These are phyloP conservation scores for Limanda limanda DNA, from an alignment of 2,113 vertebrate species.

Conservation along the genomic window DNA sequence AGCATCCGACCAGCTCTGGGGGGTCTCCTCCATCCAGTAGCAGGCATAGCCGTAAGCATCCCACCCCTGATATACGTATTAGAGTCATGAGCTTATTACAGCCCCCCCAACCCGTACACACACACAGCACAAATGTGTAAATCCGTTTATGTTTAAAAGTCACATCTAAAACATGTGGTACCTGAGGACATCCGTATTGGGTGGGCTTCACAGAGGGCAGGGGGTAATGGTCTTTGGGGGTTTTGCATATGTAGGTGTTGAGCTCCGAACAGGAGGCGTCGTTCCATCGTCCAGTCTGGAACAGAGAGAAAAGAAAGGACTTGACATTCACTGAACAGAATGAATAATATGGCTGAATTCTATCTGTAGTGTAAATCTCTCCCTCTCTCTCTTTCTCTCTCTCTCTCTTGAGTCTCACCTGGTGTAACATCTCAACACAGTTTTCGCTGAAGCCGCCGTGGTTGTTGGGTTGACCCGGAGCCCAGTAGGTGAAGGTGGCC, in stretches of 20 bases:
- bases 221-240: slow-evolving; percentile 81
- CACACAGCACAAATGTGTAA: background rate
- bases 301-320: background rate
- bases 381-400: no score
- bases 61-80: slow-evolving; percentile 77
- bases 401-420: slow-evolving; percentile 69
- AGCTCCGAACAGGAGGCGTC: slow-evolving; percentile 80
- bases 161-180: slow-evolving; percentile 14
- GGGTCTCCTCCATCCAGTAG: slow-evolving; percentile 81
- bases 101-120: no score
- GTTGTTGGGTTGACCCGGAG: slow-evolving; percentile 83
- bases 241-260: slow-evolving; percentile 83
- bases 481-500: slow-evolving; percentile 82
- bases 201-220: slow-evolving; percentile 80
- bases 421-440: slow-evolving; percentile 81
- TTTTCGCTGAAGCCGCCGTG: slow-evolving; percentile 78
- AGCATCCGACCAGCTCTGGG: slow-evolving; percentile 75
- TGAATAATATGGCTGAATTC: background rate
- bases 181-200: slow-evolving; percentile 80
- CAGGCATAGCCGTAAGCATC: slow-evolving; percentile 81
- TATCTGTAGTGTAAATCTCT: no score
- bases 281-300: slow-evolving; percentile 82
- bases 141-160: no score
- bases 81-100: background rate
- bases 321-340: background rate